Evolutionary conservation across 2,888 invertebrate genomes (phyloP), one percentile per base, ranked within the genome.

Genomic region (Melanargia galathea): DNA sequence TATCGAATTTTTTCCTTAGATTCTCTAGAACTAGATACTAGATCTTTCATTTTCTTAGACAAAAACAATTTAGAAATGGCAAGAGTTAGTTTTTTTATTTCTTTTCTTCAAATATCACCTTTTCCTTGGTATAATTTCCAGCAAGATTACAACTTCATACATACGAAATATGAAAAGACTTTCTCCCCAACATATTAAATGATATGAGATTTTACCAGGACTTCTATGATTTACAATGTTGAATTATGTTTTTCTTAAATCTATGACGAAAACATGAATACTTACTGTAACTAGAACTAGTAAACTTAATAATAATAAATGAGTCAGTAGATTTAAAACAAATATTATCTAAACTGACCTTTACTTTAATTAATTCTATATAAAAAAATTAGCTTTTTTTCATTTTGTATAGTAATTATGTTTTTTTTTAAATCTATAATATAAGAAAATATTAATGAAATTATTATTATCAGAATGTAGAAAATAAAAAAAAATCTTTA

Each of bases 401-500:
- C 11, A 11, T 51, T 51, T n/a, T 51, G 18, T 51, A 18, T 33
- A 30, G 7, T 30, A 7, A 30, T 7, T 1, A 30, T 30, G 30
- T 30, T 35, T 22, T 38, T 54, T 48, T 22, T 56, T 26, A 43
- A 55, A 30, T 38, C 35, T 43, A 49, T 24, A 43, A 20, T 30
- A 60, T 8, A 57, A 30, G 20, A 55, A 45, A 49, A 55, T 24
- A 54, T 35, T 11, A 58, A 18, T 24, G 33, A n/a, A 38, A 26
- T 26, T 26, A 56, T 56, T 22, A 56, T 45, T 46, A 57, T 8
- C 40, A 48, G 20, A 63, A 61, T n/a, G 45, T 16, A 54, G 35
- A 49, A 51, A 60, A 63, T 49, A 46, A n/a, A n/a, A n/a, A 63
- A 51, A 63, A 60, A 61, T 55, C 43, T 30, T 68, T 77, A 90